phyloP scores from a whole-genome alignment of 2,797 vertebrate species.

The Staurois parvus region DNA sequence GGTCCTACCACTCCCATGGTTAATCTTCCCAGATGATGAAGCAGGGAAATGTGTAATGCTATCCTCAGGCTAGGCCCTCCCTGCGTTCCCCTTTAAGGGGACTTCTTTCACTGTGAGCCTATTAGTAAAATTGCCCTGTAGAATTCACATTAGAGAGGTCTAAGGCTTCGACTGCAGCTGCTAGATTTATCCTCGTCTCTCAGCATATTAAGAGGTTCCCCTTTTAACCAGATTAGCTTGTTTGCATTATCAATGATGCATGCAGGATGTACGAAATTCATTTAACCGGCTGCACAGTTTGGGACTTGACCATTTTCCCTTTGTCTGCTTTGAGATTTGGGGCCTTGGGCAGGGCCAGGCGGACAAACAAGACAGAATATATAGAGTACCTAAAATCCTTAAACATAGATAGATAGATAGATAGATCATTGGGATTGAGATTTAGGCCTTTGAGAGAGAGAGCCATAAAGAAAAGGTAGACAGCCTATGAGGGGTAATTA shows the following conservation, averaged over 20 bases:
- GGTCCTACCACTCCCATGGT: slow-evolving; percentile 12
- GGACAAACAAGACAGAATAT: no score
- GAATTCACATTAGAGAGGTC: slow-evolving; percentile 58
- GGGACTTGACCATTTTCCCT: neutral
- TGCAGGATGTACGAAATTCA: slow-evolving; percentile 50
- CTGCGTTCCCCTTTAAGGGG: slow-evolving; percentile 40
- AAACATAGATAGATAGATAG: neutral
- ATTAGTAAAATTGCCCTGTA: slow-evolving; percentile 61
- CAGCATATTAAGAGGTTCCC: slow-evolving; percentile 58
- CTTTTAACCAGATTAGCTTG: slow-evolving; percentile 60
- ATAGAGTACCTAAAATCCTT: no score
- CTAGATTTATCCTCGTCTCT: slow-evolving; percentile 52
- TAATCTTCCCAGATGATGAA: slow-evolving; percentile 23
- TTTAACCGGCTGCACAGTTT: slow-evolving; percentile 39
- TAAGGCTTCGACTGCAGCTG: slow-evolving; percentile 49
- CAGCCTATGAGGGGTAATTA: neutral
- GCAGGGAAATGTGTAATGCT: slow-evolving; percentile 25
- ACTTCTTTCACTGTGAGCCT: slow-evolving; percentile 43
- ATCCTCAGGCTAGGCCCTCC: slow-evolving; percentile 5
- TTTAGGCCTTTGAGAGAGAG: no score
- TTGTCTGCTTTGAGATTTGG: slow-evolving; percentile 16
- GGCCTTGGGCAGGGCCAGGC: neutral
- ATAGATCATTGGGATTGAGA: neutral
- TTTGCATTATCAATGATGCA: slow-evolving; percentile 60
- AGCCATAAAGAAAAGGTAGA: neutral